Base-by-base conservation (phyloP, 2,888 invertebrate species). In the Euclidia mi region DNA sequence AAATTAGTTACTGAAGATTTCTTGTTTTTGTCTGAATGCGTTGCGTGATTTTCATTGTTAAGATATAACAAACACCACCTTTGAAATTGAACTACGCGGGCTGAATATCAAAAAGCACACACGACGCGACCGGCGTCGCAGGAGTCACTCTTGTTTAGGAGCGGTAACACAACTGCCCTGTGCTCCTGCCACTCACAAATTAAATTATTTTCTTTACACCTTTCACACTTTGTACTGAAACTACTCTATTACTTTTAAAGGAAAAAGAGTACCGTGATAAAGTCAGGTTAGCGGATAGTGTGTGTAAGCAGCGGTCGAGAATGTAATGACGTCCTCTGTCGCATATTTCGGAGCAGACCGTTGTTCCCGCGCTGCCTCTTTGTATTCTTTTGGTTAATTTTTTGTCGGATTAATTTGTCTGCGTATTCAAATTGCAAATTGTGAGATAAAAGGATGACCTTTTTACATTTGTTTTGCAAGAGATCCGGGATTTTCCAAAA, bases 1-100 rank as follows among this genome's bases (percentile, higher is more conserved):
- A 94, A 94, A 94, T 94, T 94, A 94, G 94, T 94, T 94, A 92
- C 90, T 89, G 90, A 84, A 88, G 87, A 89, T 89, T 90, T 84
- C 89, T 91, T 92, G 91, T 92, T 92, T 91, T 80, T 78, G 63
- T 86, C 81, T 86, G 89, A 90, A 88, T 88, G 89, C 83, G 85
- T 87, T 85, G 88, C 88, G 91, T 91, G 93, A 92, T 94, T 94
- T 92, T 91, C 90, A 92, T 93, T 94, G 93, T 92, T 89, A 87
- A 87, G 81, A 86, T 88, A 92, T 91, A 92, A 90, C 89, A 90
- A 88, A 88, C 84, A 88, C 85, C 87, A 88, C 89, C 88, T 88
- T 87, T 90, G 93, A 87, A 94, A 93, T 94, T 92, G 90, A 90
- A 91, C 82, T 82, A 83, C 90, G 89, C 82, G 85, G 62, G 56